Base-by-base conservation (phyloP, 2,797 vertebrate species). In the Ctenochaetus hawaiiensis region DNA sequence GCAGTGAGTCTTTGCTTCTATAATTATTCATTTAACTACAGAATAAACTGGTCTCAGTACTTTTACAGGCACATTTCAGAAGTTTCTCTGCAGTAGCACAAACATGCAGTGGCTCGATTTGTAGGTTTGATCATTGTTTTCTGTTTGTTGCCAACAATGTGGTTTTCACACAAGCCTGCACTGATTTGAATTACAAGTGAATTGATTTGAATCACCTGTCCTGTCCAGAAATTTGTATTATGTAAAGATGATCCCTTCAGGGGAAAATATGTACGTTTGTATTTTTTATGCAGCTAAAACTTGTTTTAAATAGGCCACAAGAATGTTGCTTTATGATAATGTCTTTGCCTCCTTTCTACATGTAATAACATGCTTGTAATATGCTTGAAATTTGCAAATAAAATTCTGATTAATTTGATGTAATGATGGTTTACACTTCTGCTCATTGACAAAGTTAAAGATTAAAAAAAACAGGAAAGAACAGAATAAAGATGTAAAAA, bases 61-160 rank as follows among this genome's bases (percentile, higher is more conserved):
- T 26, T 26, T 26, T 4, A 26, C 26, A 41, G 0, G 26, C 30
- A 76, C 49, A 17, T 41, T 62, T 26, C n/a, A 58, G n/a, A 62
- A 0, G 4, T 51, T 51, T 71, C 37, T 20, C 5, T 0, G n/a
- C 51, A 41, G 20, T 34, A 34, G 13, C 62, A 39, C 59, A 13
- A 6, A 9, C 14, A 22, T n/a, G 18, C 26, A 58, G 66, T 5
- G 14, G 34, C 17, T 11, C 4, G 7, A 34, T 52, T 67, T 26
- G 4, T 6, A 45, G 26, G 6, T 44, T 0, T 5, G 7, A 52
- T 66, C 17, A 26, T 60, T 16, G 10, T 63, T 70, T 72, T 45
- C 13, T 13, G 8, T 65, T 8, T 78, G 62, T 84, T 86, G 83
- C 86, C 86, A 89, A 88, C 34, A 4, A 22, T 45, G 57, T 67